Conservation (phyloP, 2,113 vertebrate species). For the Myotis yumanensis region DNA sequence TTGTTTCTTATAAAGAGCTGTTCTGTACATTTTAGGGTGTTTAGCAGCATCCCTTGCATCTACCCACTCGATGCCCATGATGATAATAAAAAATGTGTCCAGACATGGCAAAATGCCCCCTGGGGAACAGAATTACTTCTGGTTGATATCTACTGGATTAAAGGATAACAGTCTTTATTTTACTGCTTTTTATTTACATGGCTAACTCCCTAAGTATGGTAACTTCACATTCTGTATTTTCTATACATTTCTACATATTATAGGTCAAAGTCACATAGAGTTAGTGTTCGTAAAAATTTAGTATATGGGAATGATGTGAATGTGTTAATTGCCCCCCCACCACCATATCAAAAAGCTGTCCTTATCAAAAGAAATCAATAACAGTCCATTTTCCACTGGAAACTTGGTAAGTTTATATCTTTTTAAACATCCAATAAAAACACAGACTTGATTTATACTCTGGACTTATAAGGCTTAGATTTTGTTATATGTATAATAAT, state of each 20-base stretch:
- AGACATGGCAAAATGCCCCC: background rate
- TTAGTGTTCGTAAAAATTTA: background rate
- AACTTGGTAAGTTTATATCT: conserved; percentile 27
- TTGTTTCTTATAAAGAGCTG: background rate
- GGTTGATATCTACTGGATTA: background rate
- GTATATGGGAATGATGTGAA: background rate
- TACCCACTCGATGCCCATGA: background rate
- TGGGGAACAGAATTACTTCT: background rate
- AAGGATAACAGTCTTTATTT: conserved; percentile 3
- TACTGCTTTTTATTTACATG: background rate
- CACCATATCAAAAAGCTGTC: background rate
- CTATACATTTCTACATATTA: background rate
- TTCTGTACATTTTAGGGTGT: background rate
- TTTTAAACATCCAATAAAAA: background rate
- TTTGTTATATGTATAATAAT: background rate
- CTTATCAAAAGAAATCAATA: background rate
- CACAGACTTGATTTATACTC: background rate
- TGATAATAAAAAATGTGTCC: background rate
- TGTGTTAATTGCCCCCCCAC: background rate
- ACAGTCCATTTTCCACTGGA: background rate
- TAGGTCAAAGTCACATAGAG: background rate
- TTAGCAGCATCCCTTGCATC: background rate
- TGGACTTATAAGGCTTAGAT: background rate
- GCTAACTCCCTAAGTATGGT: background rate
- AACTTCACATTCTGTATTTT: conserved; percentile 14